phyloP scores from a whole-genome alignment of 1,140 invertebrate genomes.

The Melitaea cinxia region DNA sequence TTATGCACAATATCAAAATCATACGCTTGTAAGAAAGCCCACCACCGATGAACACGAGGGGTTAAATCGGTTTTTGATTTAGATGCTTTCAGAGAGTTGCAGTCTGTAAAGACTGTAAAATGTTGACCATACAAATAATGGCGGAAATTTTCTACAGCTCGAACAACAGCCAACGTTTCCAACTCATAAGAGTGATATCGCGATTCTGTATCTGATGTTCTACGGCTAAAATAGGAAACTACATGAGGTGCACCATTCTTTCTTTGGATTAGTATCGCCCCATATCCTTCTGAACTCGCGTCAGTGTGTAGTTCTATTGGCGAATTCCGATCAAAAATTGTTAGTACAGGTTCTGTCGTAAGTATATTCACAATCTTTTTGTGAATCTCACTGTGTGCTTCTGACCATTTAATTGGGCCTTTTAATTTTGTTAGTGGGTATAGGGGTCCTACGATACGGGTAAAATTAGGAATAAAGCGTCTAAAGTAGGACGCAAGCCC shows the following conservation, averaged over 20 bases:
- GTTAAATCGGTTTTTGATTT: slow-evolving; percentile 49
- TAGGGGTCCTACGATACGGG: slow-evolving; percentile 53
- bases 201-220: slow-evolving; percentile 39
- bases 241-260: slow-evolving; percentile 32
- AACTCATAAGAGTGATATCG: slow-evolving; percentile 65
- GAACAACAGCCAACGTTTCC: slow-evolving; percentile 60
- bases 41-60: slow-evolving; percentile 42
- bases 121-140: slow-evolving; percentile 47
- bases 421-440: too few species aligned
- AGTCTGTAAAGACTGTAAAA: slow-evolving; percentile 33
- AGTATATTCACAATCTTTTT: slow-evolving; percentile 29
- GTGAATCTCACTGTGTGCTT: too few species aligned
- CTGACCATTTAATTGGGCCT: too few species aligned
- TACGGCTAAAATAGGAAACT: slow-evolving; percentile 26
- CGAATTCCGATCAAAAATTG: slow-evolving; percentile 41
- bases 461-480: slow-evolving; percentile 73
- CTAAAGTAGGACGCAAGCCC: slow-evolving; percentile 73
- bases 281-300: slow-evolving; percentile 39
- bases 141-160: slow-evolving; percentile 36
- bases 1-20: slow-evolving; percentile 28
- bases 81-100: slow-evolving; percentile 45
- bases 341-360: slow-evolving; percentile 47
- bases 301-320: slow-evolving; percentile 53
- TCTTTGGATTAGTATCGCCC: slow-evolving; percentile 43
- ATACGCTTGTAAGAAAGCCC: slow-evolving; percentile 25